These are phyloP conservation scores for Pyrocephalus nanus DNA, from an alignment of 2,797 vertebrate genomes.

Conservation along the genomic window DNA sequence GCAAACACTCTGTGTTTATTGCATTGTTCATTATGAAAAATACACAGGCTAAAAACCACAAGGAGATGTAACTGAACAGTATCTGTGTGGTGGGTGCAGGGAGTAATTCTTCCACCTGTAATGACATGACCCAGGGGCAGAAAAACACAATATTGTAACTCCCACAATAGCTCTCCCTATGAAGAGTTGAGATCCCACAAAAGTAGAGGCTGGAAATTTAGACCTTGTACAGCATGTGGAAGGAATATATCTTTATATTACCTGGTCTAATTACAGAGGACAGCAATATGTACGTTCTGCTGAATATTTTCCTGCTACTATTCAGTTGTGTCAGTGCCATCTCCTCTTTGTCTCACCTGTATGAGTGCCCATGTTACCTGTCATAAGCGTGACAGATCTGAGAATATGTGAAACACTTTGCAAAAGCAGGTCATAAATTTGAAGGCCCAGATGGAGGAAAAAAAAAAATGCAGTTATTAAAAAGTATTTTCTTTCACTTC, in stretches of 20 bases:
- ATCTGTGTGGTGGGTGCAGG: constrained; percentile 18
- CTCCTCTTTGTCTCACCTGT: background rate
- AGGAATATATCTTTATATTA: background rate
- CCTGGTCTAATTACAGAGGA: background rate
- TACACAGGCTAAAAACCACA: constrained; percentile 59
- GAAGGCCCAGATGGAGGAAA: background rate
- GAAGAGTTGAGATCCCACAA: background rate
- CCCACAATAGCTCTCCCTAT: background rate
- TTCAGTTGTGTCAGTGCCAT: background rate
- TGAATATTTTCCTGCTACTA: background rate
- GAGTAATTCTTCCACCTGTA: constrained; percentile 38
- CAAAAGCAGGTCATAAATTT: background rate
- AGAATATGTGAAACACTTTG: background rate
- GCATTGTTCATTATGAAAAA: constrained; percentile 75
- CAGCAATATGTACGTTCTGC: background rate
- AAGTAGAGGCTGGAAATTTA: background rate
- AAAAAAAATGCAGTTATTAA: background rate
- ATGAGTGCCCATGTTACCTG: background rate
- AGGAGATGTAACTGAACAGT: constrained; percentile 53
- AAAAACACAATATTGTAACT: constrained; percentile 12
- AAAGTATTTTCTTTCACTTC: constrained; percentile 24
- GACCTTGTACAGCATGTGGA: background rate
- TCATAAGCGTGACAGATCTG: background rate
- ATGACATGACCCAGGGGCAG: constrained; percentile 27
- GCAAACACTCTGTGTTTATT: constrained; percentile 71